A percentile compares a stretch with the other conserved stretches of the same genome.
Conservation (phyloP, 2,113 vertebrate species). For the Alosa alosa region DNA sequence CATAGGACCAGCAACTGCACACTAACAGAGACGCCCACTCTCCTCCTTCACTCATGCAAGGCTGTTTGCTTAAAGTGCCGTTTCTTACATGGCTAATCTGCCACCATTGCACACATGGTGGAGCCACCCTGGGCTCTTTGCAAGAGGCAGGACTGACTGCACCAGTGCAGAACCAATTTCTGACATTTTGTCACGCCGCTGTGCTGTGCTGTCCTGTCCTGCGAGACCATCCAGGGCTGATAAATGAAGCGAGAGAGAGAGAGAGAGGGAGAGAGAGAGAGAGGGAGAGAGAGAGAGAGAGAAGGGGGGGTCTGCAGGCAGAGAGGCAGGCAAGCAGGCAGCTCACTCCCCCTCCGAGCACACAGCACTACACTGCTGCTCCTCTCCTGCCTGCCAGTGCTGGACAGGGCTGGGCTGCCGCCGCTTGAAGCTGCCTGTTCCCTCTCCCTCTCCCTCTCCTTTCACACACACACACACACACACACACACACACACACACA, state of each 20-base stretch:
- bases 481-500: not conserved
- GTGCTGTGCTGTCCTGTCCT: not conserved
- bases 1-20: not conserved
- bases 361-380: not conserved
- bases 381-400: not conserved
- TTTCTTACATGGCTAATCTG: not conserved
- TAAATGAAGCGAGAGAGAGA: constrained; percentile 16
- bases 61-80: not conserved
- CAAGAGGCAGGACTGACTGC: not conserved
- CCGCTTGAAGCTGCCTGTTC: not conserved
- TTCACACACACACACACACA: not conserved
- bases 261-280: too few relatives aligned
- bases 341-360: not conserved
- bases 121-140: not conserved
- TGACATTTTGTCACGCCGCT: constrained; percentile 4
- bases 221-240: constrained; percentile 19
- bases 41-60: not conserved
- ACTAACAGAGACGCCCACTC: not conserved
- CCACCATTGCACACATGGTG: not conserved
- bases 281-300: too few relatives aligned
- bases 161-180: not conserved
- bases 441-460: not conserved
- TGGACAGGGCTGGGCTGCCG: too few relatives aligned
- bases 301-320: constrained; percentile 20
- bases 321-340: too few relatives aligned